Conservation (phyloP, 1,140 invertebrate genomes). For the Triops longicaudatus region DNA sequence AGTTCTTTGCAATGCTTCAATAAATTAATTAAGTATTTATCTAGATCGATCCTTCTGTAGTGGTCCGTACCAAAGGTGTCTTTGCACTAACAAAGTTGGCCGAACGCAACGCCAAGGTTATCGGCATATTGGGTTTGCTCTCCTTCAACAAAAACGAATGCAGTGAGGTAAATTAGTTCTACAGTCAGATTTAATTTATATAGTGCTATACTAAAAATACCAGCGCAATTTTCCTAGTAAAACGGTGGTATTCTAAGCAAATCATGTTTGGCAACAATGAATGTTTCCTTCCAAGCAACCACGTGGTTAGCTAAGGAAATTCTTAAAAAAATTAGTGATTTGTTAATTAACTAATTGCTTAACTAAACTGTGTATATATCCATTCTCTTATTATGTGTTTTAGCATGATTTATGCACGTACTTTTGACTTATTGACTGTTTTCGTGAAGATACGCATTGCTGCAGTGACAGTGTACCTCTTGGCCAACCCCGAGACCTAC, state of each 20-base stretch:
- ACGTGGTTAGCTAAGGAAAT: too few relatives aligned
- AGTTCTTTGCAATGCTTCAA: not conserved
- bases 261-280: too few relatives aligned
- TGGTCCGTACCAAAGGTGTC: not conserved
- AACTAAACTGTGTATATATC: too few relatives aligned
- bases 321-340: too few relatives aligned
- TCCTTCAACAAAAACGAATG: not conserved
- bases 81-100: not conserved
- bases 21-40: not conserved
- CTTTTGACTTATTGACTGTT: slow-evolving; percentile 3
- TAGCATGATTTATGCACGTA: not conserved
- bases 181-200: too few relatives aligned
- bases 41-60: slow-evolving; percentile 15
- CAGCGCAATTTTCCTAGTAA: too few relatives aligned
- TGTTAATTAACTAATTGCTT: too few relatives aligned
- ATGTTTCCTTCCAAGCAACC: too few relatives aligned
- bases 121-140: not conserved
- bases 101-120: not conserved
- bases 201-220: too few relatives aligned
- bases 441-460: slow-evolving; percentile 32
- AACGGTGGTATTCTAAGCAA: too few relatives aligned
- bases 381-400: too few relatives aligned
- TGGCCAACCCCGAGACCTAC: slow-evolving; percentile 30
- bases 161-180: not conserved
- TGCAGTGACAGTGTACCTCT: slow-evolving; percentile 31